Evolutionary conservation across 2,113 vertebrate species (phyloP).

Genomic region (Cochlearius cochlearius): DNA sequence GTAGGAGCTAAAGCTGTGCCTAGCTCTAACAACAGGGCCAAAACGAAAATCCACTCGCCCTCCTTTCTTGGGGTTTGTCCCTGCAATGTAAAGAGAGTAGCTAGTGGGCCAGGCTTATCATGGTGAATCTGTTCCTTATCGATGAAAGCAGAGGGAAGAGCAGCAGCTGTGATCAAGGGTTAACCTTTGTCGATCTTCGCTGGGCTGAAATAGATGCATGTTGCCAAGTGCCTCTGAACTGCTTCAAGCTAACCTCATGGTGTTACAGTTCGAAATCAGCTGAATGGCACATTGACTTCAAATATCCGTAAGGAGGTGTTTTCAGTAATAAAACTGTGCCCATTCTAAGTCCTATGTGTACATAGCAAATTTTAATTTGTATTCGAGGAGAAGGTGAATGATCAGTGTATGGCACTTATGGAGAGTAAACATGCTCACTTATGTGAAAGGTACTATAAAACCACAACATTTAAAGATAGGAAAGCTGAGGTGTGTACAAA

Average conservation of each 20-base stretch:
- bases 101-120: background rate
- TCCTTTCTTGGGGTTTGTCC: background rate
- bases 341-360: background rate
- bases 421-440: background rate
- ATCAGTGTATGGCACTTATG: background rate
- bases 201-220: background rate
- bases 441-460: background rate
- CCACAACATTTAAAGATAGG: background rate
- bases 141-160: background rate
- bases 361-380: rapidly evolving
- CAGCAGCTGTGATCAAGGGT: background rate
- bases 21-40: background rate
- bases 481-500: background rate
- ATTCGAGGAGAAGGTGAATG: background rate
- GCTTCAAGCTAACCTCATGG: background rate
- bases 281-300: background rate
- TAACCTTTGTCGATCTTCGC: background rate
- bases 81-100: background rate
- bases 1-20: background rate
- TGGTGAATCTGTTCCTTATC: background rate
- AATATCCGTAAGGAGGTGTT: background rate
- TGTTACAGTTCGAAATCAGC: background rate
- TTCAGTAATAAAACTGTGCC: background rate
- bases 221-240: background rate
- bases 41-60: background rate